Conservation (phyloP, 2,888 invertebrate genomes). For the Noctua comes region DNA sequence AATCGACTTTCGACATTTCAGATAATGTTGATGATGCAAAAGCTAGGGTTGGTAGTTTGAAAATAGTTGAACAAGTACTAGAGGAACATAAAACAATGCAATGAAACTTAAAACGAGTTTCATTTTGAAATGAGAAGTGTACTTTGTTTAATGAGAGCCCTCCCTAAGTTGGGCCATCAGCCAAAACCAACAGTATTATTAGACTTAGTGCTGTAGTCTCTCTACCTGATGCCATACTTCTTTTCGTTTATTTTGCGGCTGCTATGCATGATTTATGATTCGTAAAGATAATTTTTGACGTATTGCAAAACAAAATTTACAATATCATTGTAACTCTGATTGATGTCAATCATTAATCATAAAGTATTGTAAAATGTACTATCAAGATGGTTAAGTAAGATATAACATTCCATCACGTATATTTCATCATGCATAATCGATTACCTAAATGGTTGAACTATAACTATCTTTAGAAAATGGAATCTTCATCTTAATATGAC, state of each 20-base stretch:
- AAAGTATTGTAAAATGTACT: conserved; percentile 36
- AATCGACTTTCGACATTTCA: conserved; percentile 69
- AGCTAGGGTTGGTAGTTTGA: conserved; percentile 32
- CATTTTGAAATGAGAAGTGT: conserved; percentile 66
- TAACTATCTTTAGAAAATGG: neutral
- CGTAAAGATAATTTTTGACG: conserved; percentile 50
- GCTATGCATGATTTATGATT: conserved; percentile 66
- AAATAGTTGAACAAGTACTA: conserved; percentile 30
- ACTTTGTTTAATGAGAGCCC: conserved; percentile 71
- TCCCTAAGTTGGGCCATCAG: conserved; percentile 81
- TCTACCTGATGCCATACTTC: conserved; percentile 80
- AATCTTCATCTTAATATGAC: neutral
- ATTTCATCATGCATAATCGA: conserved; percentile 42
- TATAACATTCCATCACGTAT: conserved; percentile 48
- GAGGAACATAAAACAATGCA: conserved; percentile 26
- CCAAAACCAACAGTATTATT: conserved; percentile 87
- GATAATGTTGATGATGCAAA: conserved; percentile 60
- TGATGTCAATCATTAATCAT: conserved; percentile 35
- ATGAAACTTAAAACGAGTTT: conserved; percentile 48
- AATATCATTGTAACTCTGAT: conserved; percentile 25
- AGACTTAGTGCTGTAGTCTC: conserved; percentile 83
- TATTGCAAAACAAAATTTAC: conserved; percentile 43
- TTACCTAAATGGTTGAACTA: conserved; percentile 11
- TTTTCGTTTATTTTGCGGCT: conserved; percentile 68
- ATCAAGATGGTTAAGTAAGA: conserved; percentile 46